A percentile compares a stretch with the other conserved stretches of the same genome.
These are phyloP conservation scores for Diloba caeruleocephala DNA, from an alignment of 2,888 invertebrate species.

Conservation along the genomic window DNA sequence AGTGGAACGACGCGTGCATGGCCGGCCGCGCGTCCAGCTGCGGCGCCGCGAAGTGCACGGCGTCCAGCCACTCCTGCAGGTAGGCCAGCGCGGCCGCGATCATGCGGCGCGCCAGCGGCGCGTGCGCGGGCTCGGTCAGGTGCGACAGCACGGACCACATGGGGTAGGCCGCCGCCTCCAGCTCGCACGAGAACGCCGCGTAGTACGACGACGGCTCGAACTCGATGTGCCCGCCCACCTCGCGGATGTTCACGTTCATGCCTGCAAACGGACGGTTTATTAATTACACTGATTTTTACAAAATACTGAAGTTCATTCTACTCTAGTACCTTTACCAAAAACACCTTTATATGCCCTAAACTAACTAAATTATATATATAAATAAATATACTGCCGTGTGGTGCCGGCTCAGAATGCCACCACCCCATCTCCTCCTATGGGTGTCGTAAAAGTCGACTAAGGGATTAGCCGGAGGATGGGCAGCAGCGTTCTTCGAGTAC, in stretches of 20 bases:
- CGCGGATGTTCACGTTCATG: conserved; percentile 98
- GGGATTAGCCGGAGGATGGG: too few relatives aligned
- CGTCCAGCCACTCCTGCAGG: conserved; percentile 96
- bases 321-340: too few relatives aligned
- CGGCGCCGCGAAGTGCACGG: conserved; percentile 92
- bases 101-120: conserved; percentile 93
- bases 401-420: too few relatives aligned
- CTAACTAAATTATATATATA: too few relatives aligned
- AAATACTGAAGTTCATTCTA: too few relatives aligned
- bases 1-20: conserved; percentile 98
- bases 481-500: too few relatives aligned
- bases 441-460: too few relatives aligned
- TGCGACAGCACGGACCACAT: conserved; percentile 99
- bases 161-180: conserved; percentile 98
- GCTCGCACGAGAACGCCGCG: conserved; percentile 98
- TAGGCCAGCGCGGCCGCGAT: conserved; percentile 93
- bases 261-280: conserved; percentile 84
- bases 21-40: conserved; percentile 82
- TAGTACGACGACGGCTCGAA: conserved; percentile 99
- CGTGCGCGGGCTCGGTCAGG: conserved; percentile 92
- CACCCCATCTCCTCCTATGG: too few relatives aligned
- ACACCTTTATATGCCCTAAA: too few relatives aligned
- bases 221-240: conserved; percentile 97
- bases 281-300: too few relatives aligned
- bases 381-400: too few relatives aligned